Conservation (phyloP, 2,888 invertebrate genomes). For the Chydorus sphaericus region DNA sequence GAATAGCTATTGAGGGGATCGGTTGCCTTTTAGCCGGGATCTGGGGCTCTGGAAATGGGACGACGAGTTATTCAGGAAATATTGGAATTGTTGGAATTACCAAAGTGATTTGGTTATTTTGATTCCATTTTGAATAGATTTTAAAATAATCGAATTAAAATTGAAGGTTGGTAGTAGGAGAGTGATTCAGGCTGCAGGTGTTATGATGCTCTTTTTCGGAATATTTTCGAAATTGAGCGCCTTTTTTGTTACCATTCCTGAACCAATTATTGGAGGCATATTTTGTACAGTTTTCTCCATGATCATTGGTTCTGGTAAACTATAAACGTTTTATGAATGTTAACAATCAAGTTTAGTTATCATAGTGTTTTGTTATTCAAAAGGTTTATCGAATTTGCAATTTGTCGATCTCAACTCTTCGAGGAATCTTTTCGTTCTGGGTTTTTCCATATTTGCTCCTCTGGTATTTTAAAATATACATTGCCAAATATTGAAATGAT, state of each 20-base stretch:
- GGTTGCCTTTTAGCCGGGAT: slow-evolving; percentile 70
- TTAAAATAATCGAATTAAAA: too few species aligned
- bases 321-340: too few species aligned
- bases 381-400: slow-evolving; percentile 61
- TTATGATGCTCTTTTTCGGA: slow-evolving; percentile 57
- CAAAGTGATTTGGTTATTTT: too few species aligned
- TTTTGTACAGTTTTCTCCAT: slow-evolving; percentile 72
- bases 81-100: slow-evolving; percentile 80
- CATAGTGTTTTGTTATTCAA: too few species aligned
- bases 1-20: slow-evolving; percentile 67
- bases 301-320: slow-evolving; percentile 61
- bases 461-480: too few species aligned
- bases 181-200: slow-evolving; percentile 59
- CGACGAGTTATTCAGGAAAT: slow-evolving; percentile 79
- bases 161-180: slow-evolving; percentile 67
- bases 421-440: slow-evolving; percentile 74
- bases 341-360: too few species aligned
- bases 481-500: too few species aligned
- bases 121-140: too few species aligned
- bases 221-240: slow-evolving; percentile 62
- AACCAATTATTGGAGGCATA: slow-evolving; percentile 63
- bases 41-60: slow-evolving; percentile 74
- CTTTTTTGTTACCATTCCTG: slow-evolving; percentile 62
- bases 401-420: slow-evolving; percentile 68
- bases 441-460: slow-evolving; percentile 73